These are phyloP conservation scores for Neosilurus hyrtlii DNA, from an alignment of 2,797 vertebrate species.

Conservation along the genomic window DNA sequence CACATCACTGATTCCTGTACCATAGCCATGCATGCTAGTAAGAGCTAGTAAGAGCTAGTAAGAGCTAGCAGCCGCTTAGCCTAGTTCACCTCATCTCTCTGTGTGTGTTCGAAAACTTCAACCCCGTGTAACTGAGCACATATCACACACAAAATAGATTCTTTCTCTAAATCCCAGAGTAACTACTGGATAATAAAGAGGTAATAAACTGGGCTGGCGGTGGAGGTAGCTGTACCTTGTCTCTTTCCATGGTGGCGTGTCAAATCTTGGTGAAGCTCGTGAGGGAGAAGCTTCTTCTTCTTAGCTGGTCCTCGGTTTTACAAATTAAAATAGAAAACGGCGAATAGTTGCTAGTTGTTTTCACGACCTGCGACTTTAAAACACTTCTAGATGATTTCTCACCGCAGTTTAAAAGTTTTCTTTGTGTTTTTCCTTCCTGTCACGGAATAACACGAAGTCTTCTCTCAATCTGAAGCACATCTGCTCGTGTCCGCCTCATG, in stretches of 20 bases:
- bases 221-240: slow-evolving; percentile 40
- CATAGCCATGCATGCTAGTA: not conserved
- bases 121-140: not conserved
- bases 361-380: not conserved
- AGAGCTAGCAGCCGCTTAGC: not conserved
- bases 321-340: not conserved
- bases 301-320: not conserved
- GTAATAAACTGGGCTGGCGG: not conserved
- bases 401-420: not conserved
- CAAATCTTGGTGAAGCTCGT: not conserved
- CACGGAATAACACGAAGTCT: too few relatives aligned
- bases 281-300: not conserved
- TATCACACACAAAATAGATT: not conserved
- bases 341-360: not conserved
- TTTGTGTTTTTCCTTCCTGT: too few relatives aligned
- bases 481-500: too few relatives aligned
- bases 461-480: too few relatives aligned
- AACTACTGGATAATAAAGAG: not conserved
- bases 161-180: not conserved
- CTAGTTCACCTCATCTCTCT: not conserved
- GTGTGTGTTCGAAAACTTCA: not conserved
- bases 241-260: slow-evolving; percentile 42
- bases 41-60: not conserved
- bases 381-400: not conserved
- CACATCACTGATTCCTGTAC: not conserved